Evolutionary conservation across 2,113 vertebrate genomes (phyloP).

Genomic region (Anoplopoma fimbria): DNA sequence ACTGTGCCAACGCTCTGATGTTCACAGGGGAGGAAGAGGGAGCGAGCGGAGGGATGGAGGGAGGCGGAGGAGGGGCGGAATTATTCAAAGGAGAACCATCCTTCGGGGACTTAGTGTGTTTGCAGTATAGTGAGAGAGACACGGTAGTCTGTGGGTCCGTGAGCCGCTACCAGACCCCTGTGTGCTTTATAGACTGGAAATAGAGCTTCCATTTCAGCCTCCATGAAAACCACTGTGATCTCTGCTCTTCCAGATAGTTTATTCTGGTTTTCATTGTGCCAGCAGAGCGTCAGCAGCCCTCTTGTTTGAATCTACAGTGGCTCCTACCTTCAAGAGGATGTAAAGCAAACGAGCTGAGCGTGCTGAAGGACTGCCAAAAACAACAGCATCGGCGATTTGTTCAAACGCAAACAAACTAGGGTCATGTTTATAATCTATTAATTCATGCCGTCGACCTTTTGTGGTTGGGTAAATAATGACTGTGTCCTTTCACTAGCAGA

Average conservation of each 20-base stretch:
- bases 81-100: conserved; percentile 65
- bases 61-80: conserved; percentile 38
- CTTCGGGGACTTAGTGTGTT: conserved; percentile 62
- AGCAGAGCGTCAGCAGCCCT: not conserved
- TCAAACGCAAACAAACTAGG: not conserved
- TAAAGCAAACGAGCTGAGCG: not conserved
- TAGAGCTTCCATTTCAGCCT: conserved; percentile 28
- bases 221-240: conserved; percentile 40
- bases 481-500: not conserved
- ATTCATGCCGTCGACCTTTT: not conserved
- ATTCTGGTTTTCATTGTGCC: not conserved
- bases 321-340: not conserved
- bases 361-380: not conserved
- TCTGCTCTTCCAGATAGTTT: conserved; percentile 26
- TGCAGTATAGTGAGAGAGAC: conserved; percentile 28
- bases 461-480: not conserved
- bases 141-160: conserved; percentile 32
- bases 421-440: not conserved
- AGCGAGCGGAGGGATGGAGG: conserved; percentile 31
- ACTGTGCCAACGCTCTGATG: conserved; percentile 70
- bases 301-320: not conserved
- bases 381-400: too few relatives aligned
- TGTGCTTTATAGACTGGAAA: conserved; percentile 30
- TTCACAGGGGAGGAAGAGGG: conserved; percentile 60
- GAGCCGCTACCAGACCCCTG: conserved; percentile 38